Base-by-base conservation (phyloP, 1,140 invertebrate species). In the Drosophila simulans region DNA sequence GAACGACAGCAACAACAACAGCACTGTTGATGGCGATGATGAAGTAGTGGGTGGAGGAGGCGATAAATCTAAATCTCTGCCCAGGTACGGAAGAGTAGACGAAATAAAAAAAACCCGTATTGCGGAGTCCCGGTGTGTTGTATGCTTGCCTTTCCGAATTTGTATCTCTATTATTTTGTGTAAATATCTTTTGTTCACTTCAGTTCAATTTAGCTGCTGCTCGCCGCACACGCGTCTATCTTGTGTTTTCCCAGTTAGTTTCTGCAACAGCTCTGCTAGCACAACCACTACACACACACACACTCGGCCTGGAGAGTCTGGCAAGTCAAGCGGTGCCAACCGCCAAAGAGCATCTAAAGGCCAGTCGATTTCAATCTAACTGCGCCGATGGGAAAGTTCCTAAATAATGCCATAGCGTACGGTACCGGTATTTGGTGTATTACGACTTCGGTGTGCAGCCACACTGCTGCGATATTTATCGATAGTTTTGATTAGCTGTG, bases 281-380 rank as follows among this genome's bases (percentile, higher is more conserved):
- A 51, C 49, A 51, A 40, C 53, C 53, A 58, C 58, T 53, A 59
- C 57, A 59, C 56, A 62, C 59, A 40, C 58, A 62, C 53, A 58
- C 58, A 62, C 58, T 31, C 53, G 52, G 52, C 35, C 51, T 31
- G 52, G 25, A 58, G 52, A 62, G 58, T 62, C 48, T 40, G 58
- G 57, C 53, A 57, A 62, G 58, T 59, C 48, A 39, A 59, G 57
- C 57, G 49, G 57, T 45, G 56, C 57, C 57, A 20, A 56, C 54
- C 54, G 54, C 54, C 54, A 56, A 56, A 56, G 39, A 57, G 39
- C 39, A 57, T 57, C 49, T 48, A 27, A 48, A 45, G 2, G n/a
- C 8, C 42, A n/a, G 40, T 39, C 37, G 13, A 2, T 31, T 3
- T 10, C 31, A 8, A 2, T 31, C 31, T 7, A 3, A 8, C 42